These are phyloP conservation scores for Choloepus hoffmanni DNA, from an alignment of 2,113 vertebrate species.

Conservation along the genomic window DNA sequence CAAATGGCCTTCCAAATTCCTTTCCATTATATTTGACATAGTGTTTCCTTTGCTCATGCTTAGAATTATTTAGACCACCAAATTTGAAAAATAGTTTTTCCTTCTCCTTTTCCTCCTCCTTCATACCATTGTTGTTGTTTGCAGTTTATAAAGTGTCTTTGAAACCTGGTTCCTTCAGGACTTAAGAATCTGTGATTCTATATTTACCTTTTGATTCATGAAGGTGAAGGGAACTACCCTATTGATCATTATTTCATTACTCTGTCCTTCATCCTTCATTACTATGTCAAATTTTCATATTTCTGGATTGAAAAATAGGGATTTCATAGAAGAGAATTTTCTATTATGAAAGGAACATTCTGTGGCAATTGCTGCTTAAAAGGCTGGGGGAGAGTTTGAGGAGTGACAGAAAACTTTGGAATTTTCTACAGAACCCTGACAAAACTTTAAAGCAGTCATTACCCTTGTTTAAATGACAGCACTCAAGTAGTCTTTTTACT, in stretches of 20 bases:
- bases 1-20: neutral
- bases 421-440: neutral
- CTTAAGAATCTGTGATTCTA: neutral
- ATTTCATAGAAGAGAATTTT: neutral
- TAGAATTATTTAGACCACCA: neutral
- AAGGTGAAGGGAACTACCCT: neutral
- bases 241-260: neutral
- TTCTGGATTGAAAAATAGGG: slow-evolving; percentile 8
- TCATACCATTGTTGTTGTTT: neutral
- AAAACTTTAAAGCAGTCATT: neutral
- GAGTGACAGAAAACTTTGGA: neutral
- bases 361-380: neutral
- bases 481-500: neutral
- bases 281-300: neutral
- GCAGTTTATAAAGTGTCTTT: neutral
- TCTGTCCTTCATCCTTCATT: neutral
- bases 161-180: neutral
- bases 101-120: neutral
- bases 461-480: neutral
- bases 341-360: neutral
- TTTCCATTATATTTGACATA: neutral
- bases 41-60: slow-evolving; percentile 1
- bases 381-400: neutral
- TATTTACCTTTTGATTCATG: slow-evolving; percentile 31
- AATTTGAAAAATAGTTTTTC: neutral